Conservation (phyloP, 2,888 invertebrate species). For the Dorcus hopei region DNA sequence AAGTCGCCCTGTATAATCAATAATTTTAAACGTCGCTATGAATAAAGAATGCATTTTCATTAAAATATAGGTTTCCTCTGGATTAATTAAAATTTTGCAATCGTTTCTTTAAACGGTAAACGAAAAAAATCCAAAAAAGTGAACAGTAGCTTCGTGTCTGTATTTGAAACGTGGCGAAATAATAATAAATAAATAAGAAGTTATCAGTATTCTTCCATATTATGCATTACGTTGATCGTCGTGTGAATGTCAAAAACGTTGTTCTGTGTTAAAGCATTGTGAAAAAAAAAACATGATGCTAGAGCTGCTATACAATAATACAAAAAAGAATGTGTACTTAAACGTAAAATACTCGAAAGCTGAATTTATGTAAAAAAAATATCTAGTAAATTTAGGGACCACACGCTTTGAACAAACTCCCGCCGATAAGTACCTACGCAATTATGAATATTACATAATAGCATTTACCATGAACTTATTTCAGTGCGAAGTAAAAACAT, state of each 20-base stretch:
- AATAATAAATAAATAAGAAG: too few relatives aligned
- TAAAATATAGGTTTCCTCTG: too few relatives aligned
- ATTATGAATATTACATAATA: neutral
- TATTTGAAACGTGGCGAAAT: too few relatives aligned
- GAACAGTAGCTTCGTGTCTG: too few relatives aligned
- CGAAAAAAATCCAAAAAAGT: too few relatives aligned
- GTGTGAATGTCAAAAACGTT: conserved; percentile 1
- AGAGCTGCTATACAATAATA: conserved; percentile 25
- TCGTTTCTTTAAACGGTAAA: too few relatives aligned
- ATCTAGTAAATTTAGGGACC: conserved; percentile 16
- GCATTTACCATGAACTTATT: neutral
- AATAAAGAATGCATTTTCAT: too few relatives aligned
- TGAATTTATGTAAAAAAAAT: neutral
- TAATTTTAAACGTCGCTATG: too few relatives aligned
- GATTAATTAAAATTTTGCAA: too few relatives aligned
- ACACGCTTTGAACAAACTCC: conserved; percentile 10
- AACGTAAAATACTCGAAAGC: neutral
- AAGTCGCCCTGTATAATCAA: too few relatives aligned
- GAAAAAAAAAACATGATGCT: conserved; percentile 13
- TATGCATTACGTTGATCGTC: neutral
- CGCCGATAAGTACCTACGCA: conserved; percentile 9
- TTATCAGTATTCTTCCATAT: too few relatives aligned
- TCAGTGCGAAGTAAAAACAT: neutral
- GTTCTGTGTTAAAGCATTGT: conserved; percentile 1
- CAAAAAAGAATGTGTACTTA: neutral